These are phyloP conservation scores for Drosophila subsilvestris DNA, from an alignment of 2,888 invertebrate genomes.

Conservation along the genomic window DNA sequence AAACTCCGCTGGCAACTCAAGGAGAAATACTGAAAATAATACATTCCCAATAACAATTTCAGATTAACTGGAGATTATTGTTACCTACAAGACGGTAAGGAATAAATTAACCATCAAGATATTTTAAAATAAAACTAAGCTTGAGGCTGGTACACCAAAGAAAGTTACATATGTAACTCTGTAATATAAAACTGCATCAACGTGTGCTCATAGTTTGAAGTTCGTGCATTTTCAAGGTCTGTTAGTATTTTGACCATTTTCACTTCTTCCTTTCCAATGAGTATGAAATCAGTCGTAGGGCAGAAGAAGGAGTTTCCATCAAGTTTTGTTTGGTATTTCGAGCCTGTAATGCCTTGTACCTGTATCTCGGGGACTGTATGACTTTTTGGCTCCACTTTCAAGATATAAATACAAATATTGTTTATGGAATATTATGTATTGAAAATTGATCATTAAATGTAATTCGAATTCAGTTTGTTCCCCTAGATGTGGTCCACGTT, in stretches of 20 bases:
- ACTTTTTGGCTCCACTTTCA: no score
- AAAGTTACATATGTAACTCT: no score
- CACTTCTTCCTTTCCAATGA: background rate
- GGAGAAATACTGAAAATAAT: background rate
- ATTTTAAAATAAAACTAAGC: background rate
- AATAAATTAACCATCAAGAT: background rate
- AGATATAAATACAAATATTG: background rate
- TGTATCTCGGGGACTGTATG: no score
- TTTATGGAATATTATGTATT: background rate
- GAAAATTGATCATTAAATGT: background rate
- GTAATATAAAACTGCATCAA: no score
- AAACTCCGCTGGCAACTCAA: conserved; percentile 18
- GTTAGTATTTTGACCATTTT: no score
- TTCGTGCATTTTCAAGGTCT: no score
- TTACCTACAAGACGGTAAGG: conserved; percentile 8
- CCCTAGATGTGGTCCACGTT: no score
- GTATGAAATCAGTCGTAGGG: background rate
- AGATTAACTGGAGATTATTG: background rate
- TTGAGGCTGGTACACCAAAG: no score
- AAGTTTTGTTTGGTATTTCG: no score
- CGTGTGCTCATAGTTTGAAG: background rate
- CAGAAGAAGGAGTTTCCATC: background rate
- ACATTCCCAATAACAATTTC: background rate
- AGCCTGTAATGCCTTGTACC: no score
- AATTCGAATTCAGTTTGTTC: background rate